Base-by-base conservation (phyloP, 2,797 vertebrate species). In the Urocyon cinereoargenteus region DNA sequence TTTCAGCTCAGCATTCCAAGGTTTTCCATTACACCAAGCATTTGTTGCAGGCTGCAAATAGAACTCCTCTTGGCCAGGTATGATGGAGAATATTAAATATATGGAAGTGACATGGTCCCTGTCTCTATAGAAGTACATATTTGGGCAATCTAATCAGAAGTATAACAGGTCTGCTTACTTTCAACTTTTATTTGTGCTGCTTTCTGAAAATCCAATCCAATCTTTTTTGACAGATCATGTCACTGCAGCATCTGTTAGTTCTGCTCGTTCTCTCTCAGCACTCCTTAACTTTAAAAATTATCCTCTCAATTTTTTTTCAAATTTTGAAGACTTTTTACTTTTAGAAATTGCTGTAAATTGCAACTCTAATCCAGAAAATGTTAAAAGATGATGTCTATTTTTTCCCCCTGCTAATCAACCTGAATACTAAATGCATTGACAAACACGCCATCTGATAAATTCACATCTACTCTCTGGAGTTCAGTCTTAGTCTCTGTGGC, bases 151-250 rank as follows among this genome's bases (percentile, higher is more conserved):
- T 5, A 49, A 49, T 40, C 19, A 68, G 55, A 94, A 40, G 51
- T 72, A 40, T 51, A 34, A 15, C 53, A 26, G 19, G 6, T n/a
- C 40, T 61, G 14, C 18, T 66, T 90, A 31, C 8, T 40, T 53
- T 84, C 16, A 40, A 3, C 49, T 59, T 55, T 77, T 64, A 79
- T 51, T 57, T 87, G 15, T 70, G 14, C 14, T 81, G 31, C 53
- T 86, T 90, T 92, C 73, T 94, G 59, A 94, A 97, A 88, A 75
- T 34, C 22, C 49, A 68, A 81, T 31, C 8, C 28, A 24, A 31
- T 51, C 18, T 89, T 26, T 40, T 66, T 87, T 84, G 36, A 34
- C 16, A 55, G 40, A 53, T 28, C 3, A 45, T 64, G 16, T 49
- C 53, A 34, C 36, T 49, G 28, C 3, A 40, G 10, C 13, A 28